Evolutionary conservation across 2,113 vertebrate species (phyloP).

Genomic region (Kryptolebias marmoratus): DNA sequence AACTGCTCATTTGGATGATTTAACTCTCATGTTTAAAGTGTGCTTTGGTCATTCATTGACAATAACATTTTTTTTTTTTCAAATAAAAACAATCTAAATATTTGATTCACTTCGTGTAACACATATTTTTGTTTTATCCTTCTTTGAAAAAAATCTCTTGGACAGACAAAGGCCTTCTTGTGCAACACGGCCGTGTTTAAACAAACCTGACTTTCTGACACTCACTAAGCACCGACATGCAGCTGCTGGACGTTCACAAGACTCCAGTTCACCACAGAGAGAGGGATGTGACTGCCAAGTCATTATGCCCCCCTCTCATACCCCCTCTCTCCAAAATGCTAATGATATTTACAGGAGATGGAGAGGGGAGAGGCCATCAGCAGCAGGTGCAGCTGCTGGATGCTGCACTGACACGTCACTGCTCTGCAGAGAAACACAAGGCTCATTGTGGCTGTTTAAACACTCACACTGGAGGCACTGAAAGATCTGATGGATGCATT

Average conservation of each 20-base stretch:
- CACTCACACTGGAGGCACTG: slow-evolving; percentile 39
- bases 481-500: slow-evolving; percentile 22
- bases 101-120: too few species aligned
- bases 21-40: too few species aligned
- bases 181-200: slow-evolving; percentile 1
- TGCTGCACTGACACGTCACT: slow-evolving; percentile 24
- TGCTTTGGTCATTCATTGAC: too few species aligned
- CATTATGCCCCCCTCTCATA: slow-evolving; percentile 32
- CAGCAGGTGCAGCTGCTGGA: slow-evolving; percentile 70
- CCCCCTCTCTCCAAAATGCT: slow-evolving; percentile 62
- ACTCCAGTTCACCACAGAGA: slow-evolving; percentile 37
- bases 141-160: slow-evolving; percentile 9
- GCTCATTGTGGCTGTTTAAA: slow-evolving; percentile 48
- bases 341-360: slow-evolving; percentile 65
- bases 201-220: slow-evolving; percentile 51
- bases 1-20: too few species aligned
- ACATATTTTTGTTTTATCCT: not conserved
- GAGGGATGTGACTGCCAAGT: slow-evolving; percentile 31
- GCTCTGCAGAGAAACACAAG: slow-evolving; percentile 34
- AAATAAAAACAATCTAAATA: not conserved
- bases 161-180: slow-evolving; percentile 12
- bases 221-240: slow-evolving; percentile 33
- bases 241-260: slow-evolving; percentile 57
- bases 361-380: slow-evolving; percentile 38
- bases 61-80: too few species aligned